Evolutionary conservation across 2,888 invertebrate species (phyloP).

Genomic region (Cryptus armator): DNA sequence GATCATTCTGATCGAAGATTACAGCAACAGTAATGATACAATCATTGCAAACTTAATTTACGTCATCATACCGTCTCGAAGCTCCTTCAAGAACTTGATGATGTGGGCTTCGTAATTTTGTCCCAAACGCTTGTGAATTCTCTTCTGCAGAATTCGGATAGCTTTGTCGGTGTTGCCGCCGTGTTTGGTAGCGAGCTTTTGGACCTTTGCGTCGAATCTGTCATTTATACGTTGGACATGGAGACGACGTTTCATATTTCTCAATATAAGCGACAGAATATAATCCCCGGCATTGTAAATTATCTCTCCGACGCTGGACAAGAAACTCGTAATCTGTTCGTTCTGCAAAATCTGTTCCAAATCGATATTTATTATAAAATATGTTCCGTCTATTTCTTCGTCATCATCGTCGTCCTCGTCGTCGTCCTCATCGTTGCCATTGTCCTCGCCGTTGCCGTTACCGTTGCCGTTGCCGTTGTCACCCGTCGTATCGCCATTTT

Average conservation of each 20-base stretch:
- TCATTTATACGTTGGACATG: slow-evolving; percentile 32
- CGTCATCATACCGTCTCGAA: slow-evolving; percentile 8
- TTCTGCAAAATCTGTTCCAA: neutral
- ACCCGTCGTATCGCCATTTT: neutral
- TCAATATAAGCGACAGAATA: slow-evolving; percentile 48
- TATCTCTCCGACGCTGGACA: neutral
- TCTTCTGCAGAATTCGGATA: slow-evolving; percentile 18
- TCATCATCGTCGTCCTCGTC: neutral
- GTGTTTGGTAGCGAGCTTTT: slow-evolving; percentile 14
- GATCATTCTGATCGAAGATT: neutral
- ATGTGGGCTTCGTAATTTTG: slow-evolving; percentile 53
- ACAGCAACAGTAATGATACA: neutral
- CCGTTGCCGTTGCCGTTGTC: neutral
- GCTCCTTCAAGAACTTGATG: slow-evolving; percentile 49
- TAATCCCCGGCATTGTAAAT: slow-evolving; percentile 56
- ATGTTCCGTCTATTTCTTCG: too few species aligned
- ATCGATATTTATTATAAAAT: neutral
- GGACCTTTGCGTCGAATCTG: slow-evolving; percentile 55
- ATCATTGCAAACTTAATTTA: neutral
- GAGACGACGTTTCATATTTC: slow-evolving; percentile 49
- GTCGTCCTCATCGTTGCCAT: neutral
- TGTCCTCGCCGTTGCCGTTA: neutral
- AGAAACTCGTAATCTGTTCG: slow-evolving; percentile 7
- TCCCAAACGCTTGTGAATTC: slow-evolving; percentile 61
- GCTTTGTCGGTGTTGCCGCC: slow-evolving; percentile 20